Conservation (phyloP, 92 coral and sea anemone genomes). For the Bergia sp. region DNA sequence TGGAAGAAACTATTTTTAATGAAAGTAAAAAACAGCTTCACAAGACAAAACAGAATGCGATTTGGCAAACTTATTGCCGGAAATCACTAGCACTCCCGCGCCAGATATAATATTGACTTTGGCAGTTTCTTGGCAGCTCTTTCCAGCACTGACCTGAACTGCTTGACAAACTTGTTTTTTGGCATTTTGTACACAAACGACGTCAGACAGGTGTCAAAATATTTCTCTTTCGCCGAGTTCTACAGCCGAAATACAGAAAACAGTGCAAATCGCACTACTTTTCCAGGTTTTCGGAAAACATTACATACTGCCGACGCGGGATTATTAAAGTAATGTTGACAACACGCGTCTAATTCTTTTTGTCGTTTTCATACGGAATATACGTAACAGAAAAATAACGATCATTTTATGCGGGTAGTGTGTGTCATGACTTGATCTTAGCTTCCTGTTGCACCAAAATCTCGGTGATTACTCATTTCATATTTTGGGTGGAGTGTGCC, state of each 20-base stretch:
- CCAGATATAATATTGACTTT: not conserved
- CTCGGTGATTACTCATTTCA: no score
- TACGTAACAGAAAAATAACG: no score
- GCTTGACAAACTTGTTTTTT: not conserved
- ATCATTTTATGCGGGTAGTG: no score
- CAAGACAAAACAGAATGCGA: not conserved
- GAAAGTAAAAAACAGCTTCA: not conserved
- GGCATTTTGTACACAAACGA: constrained; percentile 11
- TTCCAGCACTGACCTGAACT: not conserved
- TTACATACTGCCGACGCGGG: no score
- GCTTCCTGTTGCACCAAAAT: no score
- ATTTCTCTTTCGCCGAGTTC: not conserved
- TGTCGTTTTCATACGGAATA: no score
- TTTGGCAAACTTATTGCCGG: not conserved
- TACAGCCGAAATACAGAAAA: not conserved
- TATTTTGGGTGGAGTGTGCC: no score
- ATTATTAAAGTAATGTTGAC: no score
- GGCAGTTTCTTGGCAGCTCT: constrained; percentile 12
- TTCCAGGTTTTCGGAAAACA: no score
- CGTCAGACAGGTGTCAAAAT: not conserved
- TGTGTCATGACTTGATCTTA: no score
- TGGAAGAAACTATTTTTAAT: not conserved
- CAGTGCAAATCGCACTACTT: no score
- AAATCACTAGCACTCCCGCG: not conserved
- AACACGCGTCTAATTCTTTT: no score